These are phyloP conservation scores for Oreocharis arfaki DNA, from an alignment of 2,113 vertebrate genomes.

Conservation along the genomic window DNA sequence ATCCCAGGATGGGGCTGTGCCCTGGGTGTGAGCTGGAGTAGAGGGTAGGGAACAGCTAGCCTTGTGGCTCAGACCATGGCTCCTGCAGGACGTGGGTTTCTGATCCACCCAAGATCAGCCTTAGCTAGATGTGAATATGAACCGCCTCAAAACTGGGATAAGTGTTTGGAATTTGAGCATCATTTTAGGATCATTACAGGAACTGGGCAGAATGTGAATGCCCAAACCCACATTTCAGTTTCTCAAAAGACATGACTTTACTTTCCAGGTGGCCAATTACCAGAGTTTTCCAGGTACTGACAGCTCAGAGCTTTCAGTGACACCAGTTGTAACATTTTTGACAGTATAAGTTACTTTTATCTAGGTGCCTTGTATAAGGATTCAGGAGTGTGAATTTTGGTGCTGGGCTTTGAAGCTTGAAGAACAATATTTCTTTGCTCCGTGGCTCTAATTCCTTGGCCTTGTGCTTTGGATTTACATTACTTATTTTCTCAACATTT, in stretches of 20 bases:
- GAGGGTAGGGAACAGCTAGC: neutral
- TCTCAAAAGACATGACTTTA: neutral
- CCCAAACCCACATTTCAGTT: neutral
- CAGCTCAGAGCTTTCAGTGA: neutral
- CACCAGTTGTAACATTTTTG: neutral
- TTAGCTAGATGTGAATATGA: neutral
- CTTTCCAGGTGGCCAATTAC: neutral
- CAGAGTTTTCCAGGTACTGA: neutral
- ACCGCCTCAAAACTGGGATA: neutral
- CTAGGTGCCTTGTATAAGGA: neutral
- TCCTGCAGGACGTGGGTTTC: fast-evolving
- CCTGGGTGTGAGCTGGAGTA: fast-evolving
- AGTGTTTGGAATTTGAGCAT: neutral
- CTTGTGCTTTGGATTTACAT: neutral
- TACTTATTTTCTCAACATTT: neutral
- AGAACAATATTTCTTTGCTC: neutral
- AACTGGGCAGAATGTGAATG: neutral
- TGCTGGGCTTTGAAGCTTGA: neutral
- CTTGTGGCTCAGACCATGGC: neutral
- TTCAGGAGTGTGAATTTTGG: neutral
- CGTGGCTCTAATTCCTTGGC: neutral
- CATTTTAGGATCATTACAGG: neutral
- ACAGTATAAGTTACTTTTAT: neutral
- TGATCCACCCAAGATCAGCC: neutral
- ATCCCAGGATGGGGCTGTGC: neutral